Evolutionary conservation across 2,113 vertebrate genomes (phyloP), one percentile per base, ranked within the genome.

Genomic region (Gavialis gangeticus): DNA sequence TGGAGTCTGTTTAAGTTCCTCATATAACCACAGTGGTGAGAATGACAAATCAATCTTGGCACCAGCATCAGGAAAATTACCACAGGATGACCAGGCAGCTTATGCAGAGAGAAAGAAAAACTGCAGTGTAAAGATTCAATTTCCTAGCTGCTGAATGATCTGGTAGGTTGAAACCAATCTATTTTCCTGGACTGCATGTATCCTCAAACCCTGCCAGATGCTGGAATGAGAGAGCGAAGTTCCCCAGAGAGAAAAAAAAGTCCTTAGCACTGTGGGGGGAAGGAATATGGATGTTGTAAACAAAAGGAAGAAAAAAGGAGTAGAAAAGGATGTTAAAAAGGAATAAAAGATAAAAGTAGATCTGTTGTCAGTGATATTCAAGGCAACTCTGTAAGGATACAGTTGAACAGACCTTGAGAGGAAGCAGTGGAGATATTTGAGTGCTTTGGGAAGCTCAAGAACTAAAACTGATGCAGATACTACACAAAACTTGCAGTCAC

Each of bases 31-130:
- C 59, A 79, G 34, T 88, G 62, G 77, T 14, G 82, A 14, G 10
- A 81, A 24, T 91, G 78, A 75, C 81, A 90, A 75, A 92, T 95
- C 76, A 95, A 58, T 79, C 58, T 66, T 92, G 46, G 82, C 55
- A 62, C 5, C 83, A 71, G 17, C 64, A 82, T 59, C 1, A 1
- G 54, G 24, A 88, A 93, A 83, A 85, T 88, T 95, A 79, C n/a
- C 37, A 77, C 12, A 71, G 79, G 85, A 86, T 82, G 64, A 84
- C 60, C 58, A 46, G n/a, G 16, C 13, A 54, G 28, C 92, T 94
- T 87, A 81, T 75, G 64, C 24, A 90, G 21, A 16, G 21, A 88
- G n/a, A 46, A 93, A 90, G 37, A 90, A 88, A 95, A 95, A 84
- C 13, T 22, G 5, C 79, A 13, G 27, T 82, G 60, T 87, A 81